These are phyloP conservation scores for Temnothorax unifasciatus DNA, from an alignment of 2,888 invertebrate genomes.

Conservation along the genomic window DNA sequence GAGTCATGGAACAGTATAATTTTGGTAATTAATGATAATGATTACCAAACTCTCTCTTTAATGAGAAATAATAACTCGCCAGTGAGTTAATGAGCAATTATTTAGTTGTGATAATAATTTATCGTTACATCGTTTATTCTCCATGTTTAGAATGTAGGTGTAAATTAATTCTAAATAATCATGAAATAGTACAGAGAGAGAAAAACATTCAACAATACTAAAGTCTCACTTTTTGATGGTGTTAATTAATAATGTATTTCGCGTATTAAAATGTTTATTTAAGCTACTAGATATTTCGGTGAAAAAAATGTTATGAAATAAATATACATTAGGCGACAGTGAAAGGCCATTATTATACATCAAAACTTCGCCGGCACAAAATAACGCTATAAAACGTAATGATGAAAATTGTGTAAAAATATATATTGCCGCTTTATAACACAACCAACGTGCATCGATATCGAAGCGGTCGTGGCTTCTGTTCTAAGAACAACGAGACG, in stretches of 20 bases:
- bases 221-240: not conserved
- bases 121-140: constrained; percentile 32
- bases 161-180: constrained; percentile 11
- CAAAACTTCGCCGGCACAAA: not conserved
- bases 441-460: not conserved
- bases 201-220: not conserved
- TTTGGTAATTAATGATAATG: constrained; percentile 54
- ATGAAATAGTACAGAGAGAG: not conserved
- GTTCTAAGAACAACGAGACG: constrained; percentile 16
- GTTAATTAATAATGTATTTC: not conserved
- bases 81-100: constrained; percentile 49
- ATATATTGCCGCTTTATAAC: not conserved
- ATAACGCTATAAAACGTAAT: not conserved
- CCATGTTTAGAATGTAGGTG: not conserved
- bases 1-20: constrained; percentile 32
- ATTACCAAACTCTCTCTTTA: constrained; percentile 3
- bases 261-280: not conserved
- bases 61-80: constrained; percentile 48
- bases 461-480: not conserved
- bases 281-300: not conserved
- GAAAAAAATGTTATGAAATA: not conserved
- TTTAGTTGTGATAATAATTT: constrained; percentile 45
- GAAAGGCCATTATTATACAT: not conserved
- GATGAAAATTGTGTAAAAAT: constrained; percentile 8
- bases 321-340: not conserved